Evolutionary conservation across 2,797 vertebrate species (phyloP), one percentile per base, ranked within the genome.

Genomic region (Neopelma chrysocephalum): DNA sequence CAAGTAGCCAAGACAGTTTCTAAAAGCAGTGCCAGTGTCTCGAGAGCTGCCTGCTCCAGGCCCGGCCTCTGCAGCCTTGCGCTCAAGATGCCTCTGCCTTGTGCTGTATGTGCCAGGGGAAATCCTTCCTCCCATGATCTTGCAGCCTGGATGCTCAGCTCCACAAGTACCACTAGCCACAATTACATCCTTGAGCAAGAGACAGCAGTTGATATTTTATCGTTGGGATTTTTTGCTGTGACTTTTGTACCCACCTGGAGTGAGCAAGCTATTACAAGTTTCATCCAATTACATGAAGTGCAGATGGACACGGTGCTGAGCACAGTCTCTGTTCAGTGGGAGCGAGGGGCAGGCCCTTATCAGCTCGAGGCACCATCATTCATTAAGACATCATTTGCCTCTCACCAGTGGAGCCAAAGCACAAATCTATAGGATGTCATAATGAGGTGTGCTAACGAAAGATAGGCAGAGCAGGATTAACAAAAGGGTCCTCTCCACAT

Each of bases 361-460:
- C 94, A 73, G 89, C 90, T 93, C 78, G 0, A 93, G 92, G 80
- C 89, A 87, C 95, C 81, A 23, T 68, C 89, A 32, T 95, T 96
- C 95, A 93, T 97, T 96, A 97, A 95, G 94, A 89, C 75, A 93
- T 93, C 85, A 85, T 96, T 95, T 97, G 81, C 92, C 78, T 95
- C 87, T 96, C 89, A 20, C 82, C 65, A 93, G 87, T 48, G 27
- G 54, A 90, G 93, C 94, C 0, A 3, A 78, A 93, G 88, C 92
- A 77, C 68, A 65, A 90, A 78, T 87, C 77, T 90, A 42, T 68
- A 32, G 90, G 80, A 89, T 94, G 81, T 73, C 75, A 77, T 94
- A 90, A 95, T 89, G 89, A 95, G 87, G 82, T 91, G 85, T 70
- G 90, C 90, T 96, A 93, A 94, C 85, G 82, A 88, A 62, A 84